Conservation (phyloP, 2,888 invertebrate genomes). For the Sialis lutaria region DNA sequence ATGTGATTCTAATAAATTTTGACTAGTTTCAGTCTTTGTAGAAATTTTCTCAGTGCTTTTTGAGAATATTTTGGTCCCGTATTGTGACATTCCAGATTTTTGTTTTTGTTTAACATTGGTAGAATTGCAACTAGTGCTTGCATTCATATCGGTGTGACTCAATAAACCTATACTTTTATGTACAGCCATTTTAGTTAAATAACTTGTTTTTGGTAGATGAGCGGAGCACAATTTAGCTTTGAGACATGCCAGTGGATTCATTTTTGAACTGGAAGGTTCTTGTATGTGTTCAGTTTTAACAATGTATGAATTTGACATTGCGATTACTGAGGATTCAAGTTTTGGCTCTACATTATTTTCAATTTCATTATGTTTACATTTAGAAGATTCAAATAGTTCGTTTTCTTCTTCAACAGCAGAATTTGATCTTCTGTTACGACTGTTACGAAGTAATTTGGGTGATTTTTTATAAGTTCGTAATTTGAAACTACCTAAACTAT, state of each 20-base stretch:
- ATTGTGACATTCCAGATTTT: background rate
- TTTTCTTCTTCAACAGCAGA: background rate
- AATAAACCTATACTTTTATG: conserved; percentile 25
- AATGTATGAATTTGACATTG: background rate
- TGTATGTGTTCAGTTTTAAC: background rate
- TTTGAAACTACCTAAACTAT: conserved; percentile 1
- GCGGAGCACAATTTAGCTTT: conserved; percentile 28
- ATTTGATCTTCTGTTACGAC: background rate
- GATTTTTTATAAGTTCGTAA: conserved; percentile 5
- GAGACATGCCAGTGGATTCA: conserved; percentile 23
- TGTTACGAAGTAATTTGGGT: conserved; percentile 3
- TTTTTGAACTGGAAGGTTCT: conserved; percentile 23
- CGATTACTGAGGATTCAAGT: background rate
- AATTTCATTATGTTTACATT: conserved; percentile 2
- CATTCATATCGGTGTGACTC: conserved; percentile 14
- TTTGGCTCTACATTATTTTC: background rate
- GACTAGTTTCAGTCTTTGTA: background rate
- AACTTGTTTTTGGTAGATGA: conserved; percentile 25
- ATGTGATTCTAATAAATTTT: background rate
- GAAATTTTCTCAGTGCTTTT: background rate
- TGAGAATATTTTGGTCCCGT: background rate
- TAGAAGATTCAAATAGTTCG: background rate
- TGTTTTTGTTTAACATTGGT: background rate
- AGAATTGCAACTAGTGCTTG: background rate
- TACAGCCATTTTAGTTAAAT: conserved; percentile 24